Evolutionary conservation across 2,113 vertebrate species (phyloP).

Genomic region (Motacilla tschutschensis): DNA sequence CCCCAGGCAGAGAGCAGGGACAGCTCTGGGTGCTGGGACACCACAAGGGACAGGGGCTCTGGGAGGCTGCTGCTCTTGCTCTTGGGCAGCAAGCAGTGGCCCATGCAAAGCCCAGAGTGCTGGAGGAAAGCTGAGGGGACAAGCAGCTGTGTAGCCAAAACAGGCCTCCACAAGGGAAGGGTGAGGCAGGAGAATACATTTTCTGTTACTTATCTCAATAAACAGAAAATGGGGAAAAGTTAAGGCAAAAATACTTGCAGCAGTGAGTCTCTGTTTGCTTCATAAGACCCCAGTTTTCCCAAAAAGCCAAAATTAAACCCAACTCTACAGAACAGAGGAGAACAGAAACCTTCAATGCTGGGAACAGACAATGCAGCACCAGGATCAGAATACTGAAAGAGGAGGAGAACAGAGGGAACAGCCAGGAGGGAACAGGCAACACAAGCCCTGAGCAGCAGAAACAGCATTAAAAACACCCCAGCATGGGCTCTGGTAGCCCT

Average conservation of each 20-base stretch:
- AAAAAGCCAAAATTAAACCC: background rate
- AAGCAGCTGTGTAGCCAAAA: background rate
- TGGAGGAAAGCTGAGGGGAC: background rate
- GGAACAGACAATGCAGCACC: background rate
- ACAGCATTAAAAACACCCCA: background rate
- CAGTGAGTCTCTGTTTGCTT: background rate
- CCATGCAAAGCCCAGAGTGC: background rate
- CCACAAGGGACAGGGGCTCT: background rate
- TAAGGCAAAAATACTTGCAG: background rate
- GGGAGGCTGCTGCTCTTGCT: rapidly evolving
- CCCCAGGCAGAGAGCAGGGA: background rate
- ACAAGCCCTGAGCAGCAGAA: background rate
- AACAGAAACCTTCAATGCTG: background rate
- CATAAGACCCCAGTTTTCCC: background rate
- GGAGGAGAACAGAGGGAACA: background rate
- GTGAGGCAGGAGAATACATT: background rate
- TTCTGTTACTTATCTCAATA: background rate
- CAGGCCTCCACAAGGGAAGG: background rate
- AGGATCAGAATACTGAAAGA: background rate
- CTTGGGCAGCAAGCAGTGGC: background rate
- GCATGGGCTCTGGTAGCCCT: background rate
- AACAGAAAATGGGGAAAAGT: background rate
- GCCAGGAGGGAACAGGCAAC: background rate
- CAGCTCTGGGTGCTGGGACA: background rate
- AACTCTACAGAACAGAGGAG: background rate